A percentile compares a stretch with the other conserved stretches of the same genome.
phyloP scores from a whole-genome alignment of 2,888 invertebrate genomes.

The Labia minor region DNA sequence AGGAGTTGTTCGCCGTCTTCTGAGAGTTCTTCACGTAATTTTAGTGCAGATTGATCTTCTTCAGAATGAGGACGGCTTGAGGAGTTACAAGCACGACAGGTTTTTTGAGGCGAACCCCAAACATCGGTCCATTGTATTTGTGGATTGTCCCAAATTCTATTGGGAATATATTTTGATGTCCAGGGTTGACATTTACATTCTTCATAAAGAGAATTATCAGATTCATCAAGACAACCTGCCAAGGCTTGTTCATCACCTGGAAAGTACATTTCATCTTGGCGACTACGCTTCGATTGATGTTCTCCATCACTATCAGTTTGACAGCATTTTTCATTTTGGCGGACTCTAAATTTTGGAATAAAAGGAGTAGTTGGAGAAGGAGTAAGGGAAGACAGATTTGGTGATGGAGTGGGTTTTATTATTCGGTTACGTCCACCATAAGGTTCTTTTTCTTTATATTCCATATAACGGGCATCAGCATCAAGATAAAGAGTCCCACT shows the following conservation, averaged over 20 bases:
- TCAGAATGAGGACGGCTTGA: not conserved
- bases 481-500: conserved; percentile 52
- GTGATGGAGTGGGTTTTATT: conserved; percentile 28
- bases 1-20: not conserved
- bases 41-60: not conserved
- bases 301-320: conserved; percentile 40
- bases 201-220: not conserved
- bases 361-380: conserved; percentile 39
- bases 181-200: not conserved
- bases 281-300: conserved; percentile 20
- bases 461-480: conserved; percentile 39
- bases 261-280: conserved; percentile 30
- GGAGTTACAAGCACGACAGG: not conserved
- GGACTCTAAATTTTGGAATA: conserved; percentile 58
- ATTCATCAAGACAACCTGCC: not conserved
- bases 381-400: not conserved
- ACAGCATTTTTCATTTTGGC: conserved; percentile 45
- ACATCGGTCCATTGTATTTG: not conserved
- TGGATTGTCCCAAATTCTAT: not conserved
- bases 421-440: conserved; percentile 30
- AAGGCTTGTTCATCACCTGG: conserved; percentile 30
- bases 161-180: not conserved
- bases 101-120: not conserved
- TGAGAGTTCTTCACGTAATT: not conserved
- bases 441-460: conserved; percentile 35